Percentiles rank a stretch among this genome's conserved stretches.
Evolutionary conservation across 2,113 vertebrate genomes (phyloP).

Genomic region (Odocoileus virginianus): DNA sequence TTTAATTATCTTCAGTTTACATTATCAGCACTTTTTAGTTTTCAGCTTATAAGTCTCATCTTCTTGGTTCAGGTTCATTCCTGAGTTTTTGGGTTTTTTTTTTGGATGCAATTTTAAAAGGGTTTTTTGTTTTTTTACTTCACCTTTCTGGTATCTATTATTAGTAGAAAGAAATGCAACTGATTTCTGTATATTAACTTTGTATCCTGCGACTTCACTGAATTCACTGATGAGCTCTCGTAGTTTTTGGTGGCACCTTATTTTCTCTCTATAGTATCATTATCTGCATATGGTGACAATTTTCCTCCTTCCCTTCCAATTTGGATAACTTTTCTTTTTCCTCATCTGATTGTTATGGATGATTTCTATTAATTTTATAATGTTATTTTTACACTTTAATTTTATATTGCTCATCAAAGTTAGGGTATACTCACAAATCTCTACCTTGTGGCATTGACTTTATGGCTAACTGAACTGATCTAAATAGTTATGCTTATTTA

Average conservation of each 20-base stretch:
- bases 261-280: neutral
- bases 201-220: neutral
- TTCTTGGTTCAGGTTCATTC: neutral
- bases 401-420: neutral
- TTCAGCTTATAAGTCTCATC: neutral
- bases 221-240: neutral
- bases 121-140: neutral
- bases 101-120: neutral
- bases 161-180: neutral
- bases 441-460: neutral
- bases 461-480: neutral
- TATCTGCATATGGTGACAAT: neutral
- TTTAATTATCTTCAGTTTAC: neutral
- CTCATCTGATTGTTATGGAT: neutral
- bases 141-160: neutral
- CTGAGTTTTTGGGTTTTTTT: neutral
- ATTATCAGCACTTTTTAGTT: neutral
- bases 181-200: neutral
- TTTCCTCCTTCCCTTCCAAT: neutral
- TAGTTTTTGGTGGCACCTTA: neutral
- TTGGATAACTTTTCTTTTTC: neutral
- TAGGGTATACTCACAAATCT: neutral
- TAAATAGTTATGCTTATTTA: conserved; percentile 9
- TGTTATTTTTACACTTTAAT: neutral
- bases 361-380: neutral